Evolutionary conservation across 37 sponge, comb jelly and placozoan genomes (phyloP).

Genomic region (Ianthella basta): DNA sequence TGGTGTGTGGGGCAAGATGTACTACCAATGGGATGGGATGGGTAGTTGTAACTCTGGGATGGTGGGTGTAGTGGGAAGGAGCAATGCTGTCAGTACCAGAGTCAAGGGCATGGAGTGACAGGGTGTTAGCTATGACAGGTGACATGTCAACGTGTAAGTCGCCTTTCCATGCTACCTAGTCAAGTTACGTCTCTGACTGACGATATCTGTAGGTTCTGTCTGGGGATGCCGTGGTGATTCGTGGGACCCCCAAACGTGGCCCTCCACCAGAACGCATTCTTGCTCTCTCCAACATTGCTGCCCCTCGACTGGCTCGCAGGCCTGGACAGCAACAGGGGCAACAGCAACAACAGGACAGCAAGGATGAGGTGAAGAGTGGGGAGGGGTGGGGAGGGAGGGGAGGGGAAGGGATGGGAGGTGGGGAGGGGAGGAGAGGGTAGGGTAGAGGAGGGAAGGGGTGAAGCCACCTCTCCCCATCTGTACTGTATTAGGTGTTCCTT

Average conservation of each 20-base stretch:
- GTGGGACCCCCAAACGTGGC: constrained; percentile 90
- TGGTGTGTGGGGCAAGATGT: background rate
- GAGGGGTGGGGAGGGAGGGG: background rate
- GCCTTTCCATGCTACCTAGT: too few species aligned
- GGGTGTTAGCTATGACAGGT: too few species aligned
- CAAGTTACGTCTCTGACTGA: too few species aligned
- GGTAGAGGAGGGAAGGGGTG: too few species aligned
- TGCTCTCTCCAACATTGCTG: constrained; percentile 81
- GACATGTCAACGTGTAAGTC: too few species aligned
- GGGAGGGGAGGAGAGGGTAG: background rate
- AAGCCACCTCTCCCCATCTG: too few species aligned
- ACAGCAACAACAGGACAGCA: constrained; percentile 50
- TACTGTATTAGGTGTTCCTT: too few species aligned
- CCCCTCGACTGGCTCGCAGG: constrained; percentile 85
- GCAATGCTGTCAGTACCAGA: too few species aligned
- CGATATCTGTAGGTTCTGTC: constrained; percentile 92
- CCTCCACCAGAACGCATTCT: constrained; percentile 91
- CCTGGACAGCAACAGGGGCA: constrained; percentile 30
- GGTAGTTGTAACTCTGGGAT: background rate
- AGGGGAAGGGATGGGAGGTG: too few species aligned
- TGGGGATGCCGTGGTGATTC: constrained; percentile 87
- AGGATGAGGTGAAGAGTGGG: constrained; percentile 54
- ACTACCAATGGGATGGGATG: too few species aligned
- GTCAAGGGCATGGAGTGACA: too few species aligned
- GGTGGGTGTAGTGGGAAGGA: background rate